Conservation (phyloP, 2,797 vertebrate species). For the Phataginus tetradactyla region DNA sequence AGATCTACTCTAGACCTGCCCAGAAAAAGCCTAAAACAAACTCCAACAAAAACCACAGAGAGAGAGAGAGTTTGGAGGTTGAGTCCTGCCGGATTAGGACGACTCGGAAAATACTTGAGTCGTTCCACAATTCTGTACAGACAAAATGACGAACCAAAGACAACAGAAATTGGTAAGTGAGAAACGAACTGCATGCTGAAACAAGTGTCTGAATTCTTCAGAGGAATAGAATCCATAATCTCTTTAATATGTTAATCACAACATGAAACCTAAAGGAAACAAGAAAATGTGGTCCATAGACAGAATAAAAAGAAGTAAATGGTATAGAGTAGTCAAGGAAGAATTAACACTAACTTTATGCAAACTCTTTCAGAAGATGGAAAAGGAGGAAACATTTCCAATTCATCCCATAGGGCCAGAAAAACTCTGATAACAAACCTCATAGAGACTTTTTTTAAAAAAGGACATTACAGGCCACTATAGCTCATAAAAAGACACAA, state of each 20-base stretch:
- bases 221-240: neutral
- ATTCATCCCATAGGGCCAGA: neutral
- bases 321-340: neutral
- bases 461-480: neutral
- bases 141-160: neutral
- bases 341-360: neutral
- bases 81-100: neutral
- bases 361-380: neutral
- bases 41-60: neutral
- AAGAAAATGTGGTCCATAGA: neutral
- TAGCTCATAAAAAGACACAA: neutral
- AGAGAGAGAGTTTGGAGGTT: neutral
- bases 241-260: neutral
- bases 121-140: neutral
- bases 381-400: neutral
- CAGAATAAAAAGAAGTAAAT: neutral
- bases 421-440: neutral
- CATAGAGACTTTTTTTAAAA: neutral
- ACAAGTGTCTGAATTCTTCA: neutral
- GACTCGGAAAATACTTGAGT: neutral
- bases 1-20: neutral
- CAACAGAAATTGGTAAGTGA: neutral
- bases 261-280: neutral
- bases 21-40: neutral
- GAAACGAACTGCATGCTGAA: neutral